These are phyloP conservation scores for Timema podura DNA, from an alignment of 2,888 invertebrate species.

Conservation along the genomic window DNA sequence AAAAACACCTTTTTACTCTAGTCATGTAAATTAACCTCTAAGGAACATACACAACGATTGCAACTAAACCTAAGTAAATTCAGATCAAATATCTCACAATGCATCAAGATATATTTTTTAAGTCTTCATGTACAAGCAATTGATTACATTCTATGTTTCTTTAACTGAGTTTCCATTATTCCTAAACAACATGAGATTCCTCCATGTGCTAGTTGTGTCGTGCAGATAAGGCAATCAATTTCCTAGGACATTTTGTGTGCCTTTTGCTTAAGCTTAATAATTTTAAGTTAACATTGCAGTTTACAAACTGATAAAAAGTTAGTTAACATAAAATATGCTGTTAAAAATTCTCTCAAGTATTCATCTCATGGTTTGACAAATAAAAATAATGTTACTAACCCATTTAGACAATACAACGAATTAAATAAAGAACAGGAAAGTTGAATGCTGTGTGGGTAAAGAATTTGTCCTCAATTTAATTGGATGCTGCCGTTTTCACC, in stretches of 20 bases:
- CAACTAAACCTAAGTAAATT: neutral
- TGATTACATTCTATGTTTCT: conserved; percentile 54
- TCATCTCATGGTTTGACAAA: conserved; percentile 11
- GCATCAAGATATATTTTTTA: conserved; percentile 70
- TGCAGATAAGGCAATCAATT: conserved; percentile 33
- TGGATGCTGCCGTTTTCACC: too few relatives aligned
- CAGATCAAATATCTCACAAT: conserved; percentile 47
- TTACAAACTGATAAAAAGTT: too few relatives aligned
- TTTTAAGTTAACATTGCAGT: too few relatives aligned
- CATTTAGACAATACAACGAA: too few relatives aligned
- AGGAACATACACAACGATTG: too few relatives aligned
- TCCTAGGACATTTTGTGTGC: conserved; percentile 27
- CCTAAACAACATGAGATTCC: conserved; percentile 23
- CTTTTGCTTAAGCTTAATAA: neutral
- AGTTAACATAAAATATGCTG: too few relatives aligned
- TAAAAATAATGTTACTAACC: conserved; percentile 26
- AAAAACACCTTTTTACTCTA: too few relatives aligned
- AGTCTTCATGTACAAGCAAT: conserved; percentile 73
- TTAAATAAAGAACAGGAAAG: too few relatives aligned
- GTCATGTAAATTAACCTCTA: too few relatives aligned
- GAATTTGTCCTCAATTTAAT: too few relatives aligned
- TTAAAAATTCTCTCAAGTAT: too few relatives aligned
- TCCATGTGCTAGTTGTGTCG: conserved; percentile 28
- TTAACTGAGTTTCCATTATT: conserved; percentile 46
- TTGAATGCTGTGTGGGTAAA: too few relatives aligned